Conservation (phyloP, 2,797 vertebrate species). For the Onychomys leucogaster region DNA sequence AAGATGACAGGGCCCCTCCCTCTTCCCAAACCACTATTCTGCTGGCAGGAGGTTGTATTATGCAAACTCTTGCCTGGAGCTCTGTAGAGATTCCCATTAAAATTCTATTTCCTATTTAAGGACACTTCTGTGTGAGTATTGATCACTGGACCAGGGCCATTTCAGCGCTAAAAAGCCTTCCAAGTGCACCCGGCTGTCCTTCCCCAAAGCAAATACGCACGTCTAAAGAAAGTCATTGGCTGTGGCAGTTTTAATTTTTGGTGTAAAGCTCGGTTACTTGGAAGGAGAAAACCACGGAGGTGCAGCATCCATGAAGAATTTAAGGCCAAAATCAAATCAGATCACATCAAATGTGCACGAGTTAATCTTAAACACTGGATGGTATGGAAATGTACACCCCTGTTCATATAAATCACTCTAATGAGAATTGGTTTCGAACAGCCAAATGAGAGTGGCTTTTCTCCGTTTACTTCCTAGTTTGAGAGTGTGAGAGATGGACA, state of each 20-base stretch:
- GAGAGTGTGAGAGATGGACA: neutral
- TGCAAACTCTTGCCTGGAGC: constrained; percentile 20
- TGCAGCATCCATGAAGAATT: constrained; percentile 54
- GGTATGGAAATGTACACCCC: constrained; percentile 62
- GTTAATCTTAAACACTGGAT: constrained; percentile 63
- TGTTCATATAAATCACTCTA: constrained; percentile 41
- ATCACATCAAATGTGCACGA: constrained; percentile 42
- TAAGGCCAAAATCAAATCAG: constrained; percentile 60
- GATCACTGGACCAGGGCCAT: neutral
- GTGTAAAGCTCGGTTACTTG: constrained; percentile 29
- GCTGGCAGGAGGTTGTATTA: constrained; percentile 1
- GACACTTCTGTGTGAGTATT: neutral
- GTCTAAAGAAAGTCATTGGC: constrained; percentile 3
- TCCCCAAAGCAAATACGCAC: neutral
- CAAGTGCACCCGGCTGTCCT: neutral
- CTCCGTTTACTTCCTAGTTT: constrained; percentile 35
- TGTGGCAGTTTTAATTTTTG: constrained; percentile 33
- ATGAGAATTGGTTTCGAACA: constrained; percentile 61
- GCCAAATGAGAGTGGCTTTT: constrained; percentile 35
- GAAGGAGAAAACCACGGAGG: neutral
- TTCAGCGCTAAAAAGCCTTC: neutral
- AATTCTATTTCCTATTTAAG: constrained; percentile 65
- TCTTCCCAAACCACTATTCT: neutral
- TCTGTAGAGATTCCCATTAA: constrained; percentile 44
- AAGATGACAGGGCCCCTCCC: neutral